Evolutionary conservation across 2,113 vertebrate species (phyloP).

Genomic region (Zosterops japonicus): DNA sequence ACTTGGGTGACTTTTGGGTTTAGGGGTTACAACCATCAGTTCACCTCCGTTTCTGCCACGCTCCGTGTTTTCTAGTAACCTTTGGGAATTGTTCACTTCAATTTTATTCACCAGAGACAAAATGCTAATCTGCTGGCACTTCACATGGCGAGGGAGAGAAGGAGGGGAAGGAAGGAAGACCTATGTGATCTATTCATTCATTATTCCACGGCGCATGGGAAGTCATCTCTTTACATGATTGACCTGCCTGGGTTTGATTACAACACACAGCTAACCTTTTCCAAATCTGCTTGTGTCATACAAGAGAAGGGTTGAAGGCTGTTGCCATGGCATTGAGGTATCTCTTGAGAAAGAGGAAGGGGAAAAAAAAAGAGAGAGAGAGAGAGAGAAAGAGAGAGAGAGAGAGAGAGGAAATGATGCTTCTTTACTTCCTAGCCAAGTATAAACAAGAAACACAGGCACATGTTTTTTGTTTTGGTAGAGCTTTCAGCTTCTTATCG

Average conservation of each 20-base stretch:
- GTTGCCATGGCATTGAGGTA: constrained; percentile 72
- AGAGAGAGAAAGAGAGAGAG: background rate
- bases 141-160: background rate
- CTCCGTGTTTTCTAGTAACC: background rate
- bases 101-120: constrained; percentile 3
- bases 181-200: constrained; percentile 49
- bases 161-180: background rate
- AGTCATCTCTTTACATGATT: constrained; percentile 66
- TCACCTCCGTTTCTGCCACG: fast-evolving
- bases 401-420: constrained; percentile 51
- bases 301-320: constrained; percentile 68
- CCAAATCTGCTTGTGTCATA: constrained; percentile 68
- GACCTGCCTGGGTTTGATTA: constrained; percentile 67
- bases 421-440: constrained; percentile 64
- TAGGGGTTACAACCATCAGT: background rate
- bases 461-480: constrained; percentile 69
- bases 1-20: background rate
- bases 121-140: constrained; percentile 35
- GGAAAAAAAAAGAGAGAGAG: background rate
- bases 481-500: constrained; percentile 51
- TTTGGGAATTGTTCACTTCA: constrained; percentile 11
- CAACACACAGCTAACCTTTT: constrained; percentile 66
- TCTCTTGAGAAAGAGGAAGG: constrained; percentile 55
- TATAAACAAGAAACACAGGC: constrained; percentile 59
- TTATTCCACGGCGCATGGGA: constrained; percentile 35